phyloP scores from a whole-genome alignment of 2,888 invertebrate species.

The Troides aeacus region DNA sequence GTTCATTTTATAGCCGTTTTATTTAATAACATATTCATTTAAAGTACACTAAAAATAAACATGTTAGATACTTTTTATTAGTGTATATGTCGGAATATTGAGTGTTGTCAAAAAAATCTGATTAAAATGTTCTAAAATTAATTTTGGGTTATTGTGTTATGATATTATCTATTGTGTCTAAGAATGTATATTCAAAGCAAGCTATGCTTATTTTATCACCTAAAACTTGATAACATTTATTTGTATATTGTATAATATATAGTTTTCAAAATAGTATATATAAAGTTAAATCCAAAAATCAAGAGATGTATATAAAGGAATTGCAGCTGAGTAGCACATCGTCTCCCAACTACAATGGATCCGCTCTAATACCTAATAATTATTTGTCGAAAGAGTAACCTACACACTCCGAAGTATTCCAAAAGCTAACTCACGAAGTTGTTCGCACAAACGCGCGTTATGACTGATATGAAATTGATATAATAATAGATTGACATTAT shows the following conservation, averaged over 20 bases:
- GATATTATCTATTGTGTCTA: no score
- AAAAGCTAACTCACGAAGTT: constrained; percentile 49
- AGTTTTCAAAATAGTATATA: constrained; percentile 14
- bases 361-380: constrained; percentile 23
- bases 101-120: no score
- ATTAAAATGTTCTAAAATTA: no score
- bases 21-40: no score
- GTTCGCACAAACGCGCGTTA: constrained; percentile 51
- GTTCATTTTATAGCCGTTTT: no score
- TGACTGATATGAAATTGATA: constrained; percentile 77
- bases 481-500: constrained; percentile 71
- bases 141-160: no score
- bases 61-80: no score
- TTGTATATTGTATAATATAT: constrained; percentile 10
- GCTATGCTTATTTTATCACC: no score
- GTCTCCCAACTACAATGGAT: constrained; percentile 9
- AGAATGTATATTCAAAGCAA: no score
- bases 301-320: neutral
- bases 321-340: constrained; percentile 3
- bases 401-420: constrained; percentile 37
- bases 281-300: constrained; percentile 4
- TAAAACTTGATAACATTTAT: no score
- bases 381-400: constrained; percentile 34
- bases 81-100: no score
- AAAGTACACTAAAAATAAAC: no score